Conservation (phyloP, 2,797 vertebrate species). For the Pygocentrus nattereri region DNA sequence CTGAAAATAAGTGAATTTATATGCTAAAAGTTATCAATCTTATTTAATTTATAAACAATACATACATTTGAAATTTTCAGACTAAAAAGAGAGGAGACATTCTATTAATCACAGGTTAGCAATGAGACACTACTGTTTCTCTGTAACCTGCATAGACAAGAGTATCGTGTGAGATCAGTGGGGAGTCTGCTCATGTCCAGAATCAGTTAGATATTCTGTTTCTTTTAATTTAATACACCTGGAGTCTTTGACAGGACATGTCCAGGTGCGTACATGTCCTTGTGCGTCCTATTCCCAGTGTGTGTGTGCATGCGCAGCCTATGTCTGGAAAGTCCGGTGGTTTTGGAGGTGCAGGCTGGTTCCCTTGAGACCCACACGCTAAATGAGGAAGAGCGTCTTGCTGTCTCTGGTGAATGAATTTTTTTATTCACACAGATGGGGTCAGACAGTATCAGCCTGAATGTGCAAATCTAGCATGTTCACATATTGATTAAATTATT, state of each 20-base stretch:
- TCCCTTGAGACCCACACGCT: conserved; percentile 63
- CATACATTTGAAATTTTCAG: too few species aligned
- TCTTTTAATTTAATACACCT: conserved; percentile 49
- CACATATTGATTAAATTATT: not conserved
- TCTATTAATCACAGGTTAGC: not conserved
- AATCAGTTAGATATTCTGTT: conserved; percentile 41
- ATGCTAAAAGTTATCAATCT: too few species aligned
- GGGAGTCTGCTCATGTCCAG: not conserved
- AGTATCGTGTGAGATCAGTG: not conserved
- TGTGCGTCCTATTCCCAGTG: conserved; percentile 42
- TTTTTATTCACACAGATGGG: not conserved
- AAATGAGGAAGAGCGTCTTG: conserved; percentile 59
- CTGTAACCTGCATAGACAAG: not conserved
- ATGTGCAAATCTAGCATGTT: not conserved
- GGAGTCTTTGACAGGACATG: conserved; percentile 58
- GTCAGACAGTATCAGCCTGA: not conserved
- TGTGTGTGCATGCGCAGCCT: conserved; percentile 28
- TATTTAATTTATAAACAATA: too few species aligned
- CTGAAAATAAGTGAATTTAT: too few species aligned
- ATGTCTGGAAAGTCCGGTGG: conserved; percentile 81
- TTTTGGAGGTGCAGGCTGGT: conserved; percentile 66
- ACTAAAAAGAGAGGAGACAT: not conserved
- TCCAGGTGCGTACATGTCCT: conserved; percentile 70
- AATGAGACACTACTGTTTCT: not conserved
- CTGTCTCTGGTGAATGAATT: conserved; percentile 1